A percentile compares a stretch with the other conserved stretches of the same genome.
These are phyloP conservation scores for Acleris holmiana DNA, from an alignment of 2,888 invertebrate genomes.

Conservation along the genomic window DNA sequence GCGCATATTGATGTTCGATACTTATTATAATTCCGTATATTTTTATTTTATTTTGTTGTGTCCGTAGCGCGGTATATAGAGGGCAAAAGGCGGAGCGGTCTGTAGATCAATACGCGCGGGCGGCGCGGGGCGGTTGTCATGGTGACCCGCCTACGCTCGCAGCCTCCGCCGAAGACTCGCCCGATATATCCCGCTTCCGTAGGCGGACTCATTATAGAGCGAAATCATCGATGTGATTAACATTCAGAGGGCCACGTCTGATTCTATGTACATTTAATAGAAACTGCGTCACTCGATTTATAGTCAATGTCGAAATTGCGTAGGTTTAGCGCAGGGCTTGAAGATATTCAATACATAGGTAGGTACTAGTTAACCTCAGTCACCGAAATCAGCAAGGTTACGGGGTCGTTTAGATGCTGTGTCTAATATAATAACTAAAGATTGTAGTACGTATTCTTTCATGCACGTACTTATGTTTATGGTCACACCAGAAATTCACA, in stretches of 20 bases:
- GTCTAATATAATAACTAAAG: no score
- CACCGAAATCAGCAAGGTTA: no score
- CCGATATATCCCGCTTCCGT: conserved; percentile 64
- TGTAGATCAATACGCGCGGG: conserved; percentile 64
- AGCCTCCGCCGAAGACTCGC: conserved; percentile 58
- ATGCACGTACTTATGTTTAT: no score
- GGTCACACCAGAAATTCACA: no score
- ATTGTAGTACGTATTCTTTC: no score
- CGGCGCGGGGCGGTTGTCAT: conserved; percentile 61
- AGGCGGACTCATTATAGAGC: conserved; percentile 67
- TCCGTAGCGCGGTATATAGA: conserved; percentile 48
- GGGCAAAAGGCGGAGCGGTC: conserved; percentile 46
- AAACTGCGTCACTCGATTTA: conserved; percentile 9
- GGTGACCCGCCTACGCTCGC: conserved; percentile 77
- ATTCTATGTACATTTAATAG: conserved; percentile 37
- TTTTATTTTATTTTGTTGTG: conserved; percentile 47
- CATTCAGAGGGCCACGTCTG: conserved; percentile 46
- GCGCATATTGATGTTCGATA: background rate
- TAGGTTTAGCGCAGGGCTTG: background rate
- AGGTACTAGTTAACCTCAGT: no score
- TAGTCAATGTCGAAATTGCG: conserved; percentile 5
- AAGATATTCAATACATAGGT: background rate
- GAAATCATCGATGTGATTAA: conserved; percentile 61
- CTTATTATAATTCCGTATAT: conserved; percentile 16
- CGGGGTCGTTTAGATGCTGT: no score